phyloP scores from a whole-genome alignment of 2,797 vertebrate species.

The Phrynocephalus forsythii region DNA sequence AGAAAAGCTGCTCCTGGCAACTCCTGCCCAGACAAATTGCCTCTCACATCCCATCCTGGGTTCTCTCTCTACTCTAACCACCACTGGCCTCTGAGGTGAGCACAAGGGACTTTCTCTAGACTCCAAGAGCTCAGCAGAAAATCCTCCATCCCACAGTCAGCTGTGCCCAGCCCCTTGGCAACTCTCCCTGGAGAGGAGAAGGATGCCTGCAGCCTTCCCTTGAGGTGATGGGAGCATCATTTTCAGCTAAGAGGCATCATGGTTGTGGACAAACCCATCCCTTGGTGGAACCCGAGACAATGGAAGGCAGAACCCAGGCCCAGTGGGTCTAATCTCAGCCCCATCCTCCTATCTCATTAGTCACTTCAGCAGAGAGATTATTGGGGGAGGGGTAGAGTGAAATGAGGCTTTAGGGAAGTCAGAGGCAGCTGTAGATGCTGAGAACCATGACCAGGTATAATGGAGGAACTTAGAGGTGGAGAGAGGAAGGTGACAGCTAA shows the following conservation, averaged over 20 bases:
- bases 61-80: slow-evolving; percentile 59
- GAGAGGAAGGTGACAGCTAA: neutral
- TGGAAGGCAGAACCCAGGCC: no score
- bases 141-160: neutral
- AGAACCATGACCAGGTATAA: no score
- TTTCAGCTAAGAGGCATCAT: no score
- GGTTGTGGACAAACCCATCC: no score
- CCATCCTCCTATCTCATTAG: no score
- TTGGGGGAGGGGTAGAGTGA: no score
- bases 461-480: neutral
- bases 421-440: no score
- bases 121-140: neutral
- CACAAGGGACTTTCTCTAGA: slow-evolving; percentile 24
- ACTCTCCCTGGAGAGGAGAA: slow-evolving; percentile 22
- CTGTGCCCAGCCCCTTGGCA: neutral
- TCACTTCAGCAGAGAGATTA: no score
- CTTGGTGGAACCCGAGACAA: no score
- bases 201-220: neutral
- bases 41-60: slow-evolving; percentile 58
- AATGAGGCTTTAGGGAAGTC: no score
- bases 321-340: no score
- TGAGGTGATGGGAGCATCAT: neutral
- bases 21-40: slow-evolving; percentile 66
- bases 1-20: slow-evolving; percentile 58
- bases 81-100: slow-evolving; percentile 57